Evolutionary conservation across 2,888 invertebrate species (phyloP).

Genomic region (Adelphocoris suturalis): DNA sequence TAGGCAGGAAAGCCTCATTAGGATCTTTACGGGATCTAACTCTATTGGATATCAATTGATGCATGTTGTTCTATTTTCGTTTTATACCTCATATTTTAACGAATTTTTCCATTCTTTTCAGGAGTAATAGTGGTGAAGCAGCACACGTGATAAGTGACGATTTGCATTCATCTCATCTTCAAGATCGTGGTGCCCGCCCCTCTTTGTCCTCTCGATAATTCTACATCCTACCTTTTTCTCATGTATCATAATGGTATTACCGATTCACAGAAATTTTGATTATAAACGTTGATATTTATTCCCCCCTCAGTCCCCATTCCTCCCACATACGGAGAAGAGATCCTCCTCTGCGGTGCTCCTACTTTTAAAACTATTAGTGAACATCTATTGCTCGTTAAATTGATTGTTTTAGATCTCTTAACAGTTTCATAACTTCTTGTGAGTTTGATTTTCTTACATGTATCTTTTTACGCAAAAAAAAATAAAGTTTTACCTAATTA

Average conservation of each 20-base stretch:
- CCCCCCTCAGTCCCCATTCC: not conserved
- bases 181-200: constrained; percentile 56
- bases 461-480: constrained; percentile 30
- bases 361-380: constrained; percentile 71
- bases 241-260: constrained; percentile 21
- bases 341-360: constrained; percentile 52
- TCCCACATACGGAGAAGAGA: constrained; percentile 18
- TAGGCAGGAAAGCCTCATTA: no score
- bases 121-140: constrained; percentile 92
- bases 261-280: not conserved
- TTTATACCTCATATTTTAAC: no score
- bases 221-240: constrained; percentile 47
- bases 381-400: constrained; percentile 67
- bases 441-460: constrained; percentile 46
- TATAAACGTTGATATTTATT: constrained; percentile 14
- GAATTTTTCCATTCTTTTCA: constrained; percentile 11
- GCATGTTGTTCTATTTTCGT: no score
- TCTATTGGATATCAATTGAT: no score
- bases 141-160: constrained; percentile 75
- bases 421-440: constrained; percentile 20
- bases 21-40: no score
- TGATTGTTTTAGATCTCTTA: constrained; percentile 60
- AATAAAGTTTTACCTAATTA: constrained; percentile 55
- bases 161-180: constrained; percentile 27
- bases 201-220: constrained; percentile 64